Conservation (phyloP, 2,113 vertebrate species). For the Setophaga coronata region DNA sequence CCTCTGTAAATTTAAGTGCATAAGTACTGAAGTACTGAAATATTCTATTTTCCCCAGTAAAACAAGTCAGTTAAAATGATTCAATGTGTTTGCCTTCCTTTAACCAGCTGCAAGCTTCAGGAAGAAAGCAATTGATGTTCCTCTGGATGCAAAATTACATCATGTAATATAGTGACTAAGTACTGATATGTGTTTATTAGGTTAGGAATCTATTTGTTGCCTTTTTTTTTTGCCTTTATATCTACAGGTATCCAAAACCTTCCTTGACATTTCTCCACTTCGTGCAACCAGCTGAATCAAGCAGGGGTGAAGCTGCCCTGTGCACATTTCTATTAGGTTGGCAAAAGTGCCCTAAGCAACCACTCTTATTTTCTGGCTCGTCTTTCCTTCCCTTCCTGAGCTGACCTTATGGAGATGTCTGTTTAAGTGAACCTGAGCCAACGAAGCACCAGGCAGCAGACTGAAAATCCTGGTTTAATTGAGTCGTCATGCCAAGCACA, state of each 20-base stretch:
- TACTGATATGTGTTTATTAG: not conserved
- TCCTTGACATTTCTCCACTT: not conserved
- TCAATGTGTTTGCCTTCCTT: not conserved
- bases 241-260: not conserved
- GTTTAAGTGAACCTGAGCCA: not conserved
- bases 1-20: not conserved
- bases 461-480: constrained; percentile 11
- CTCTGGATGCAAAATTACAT: not conserved
- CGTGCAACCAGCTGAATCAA: not conserved
- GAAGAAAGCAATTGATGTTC: not conserved
- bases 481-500: not conserved
- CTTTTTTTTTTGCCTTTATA: not conserved
- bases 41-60: not conserved
- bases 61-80: not conserved
- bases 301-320: not conserved
- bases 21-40: not conserved
- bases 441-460: not conserved
- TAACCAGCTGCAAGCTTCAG: not conserved
- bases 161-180: not conserved
- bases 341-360: not conserved
- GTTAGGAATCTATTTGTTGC: not conserved
- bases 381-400: not conserved
- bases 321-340: not conserved
- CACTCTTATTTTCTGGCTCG: not conserved
- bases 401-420: not conserved